A percentile compares a stretch with the other conserved stretches of the same genome.
Conservation (phyloP, 2,797 vertebrate species). For the Sebastes taczanowskii region DNA sequence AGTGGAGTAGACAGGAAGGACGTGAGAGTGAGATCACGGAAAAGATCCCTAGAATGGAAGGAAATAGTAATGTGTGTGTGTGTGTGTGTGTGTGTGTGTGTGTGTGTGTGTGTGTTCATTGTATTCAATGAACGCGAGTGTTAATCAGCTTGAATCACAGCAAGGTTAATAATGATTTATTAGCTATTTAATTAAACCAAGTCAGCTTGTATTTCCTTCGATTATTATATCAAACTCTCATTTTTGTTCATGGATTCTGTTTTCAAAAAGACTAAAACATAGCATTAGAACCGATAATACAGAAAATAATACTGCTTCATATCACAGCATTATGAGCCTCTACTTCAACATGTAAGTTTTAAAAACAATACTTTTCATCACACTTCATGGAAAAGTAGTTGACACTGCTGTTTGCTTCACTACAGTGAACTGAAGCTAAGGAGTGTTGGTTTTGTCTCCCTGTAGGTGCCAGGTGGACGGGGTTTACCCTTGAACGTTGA, state of each 20-base stretch:
- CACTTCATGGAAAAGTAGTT: background rate
- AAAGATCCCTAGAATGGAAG: slow-evolving; percentile 7
- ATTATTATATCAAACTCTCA: background rate
- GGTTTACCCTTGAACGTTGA: background rate
- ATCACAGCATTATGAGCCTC: background rate
- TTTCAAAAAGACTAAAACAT: background rate
- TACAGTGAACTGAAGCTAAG: background rate
- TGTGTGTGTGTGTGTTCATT: background rate
- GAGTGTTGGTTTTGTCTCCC: background rate
- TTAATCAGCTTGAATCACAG: background rate
- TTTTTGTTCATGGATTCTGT: too few species aligned
- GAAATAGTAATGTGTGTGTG: background rate
- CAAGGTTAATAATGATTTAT: background rate
- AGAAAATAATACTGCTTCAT: background rate
- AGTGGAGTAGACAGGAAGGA: slow-evolving; percentile 42
- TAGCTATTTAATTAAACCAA: background rate
- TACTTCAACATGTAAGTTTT: background rate
- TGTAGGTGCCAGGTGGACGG: background rate
- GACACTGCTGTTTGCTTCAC: background rate
- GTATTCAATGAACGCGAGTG: background rate
- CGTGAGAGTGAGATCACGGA: background rate
- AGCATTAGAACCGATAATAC: background rate
- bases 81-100: background rate
- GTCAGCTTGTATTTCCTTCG: background rate
- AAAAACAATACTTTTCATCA: too few species aligned